Conservation (phyloP, 2,888 invertebrate species). For the Trachelus stipa region DNA sequence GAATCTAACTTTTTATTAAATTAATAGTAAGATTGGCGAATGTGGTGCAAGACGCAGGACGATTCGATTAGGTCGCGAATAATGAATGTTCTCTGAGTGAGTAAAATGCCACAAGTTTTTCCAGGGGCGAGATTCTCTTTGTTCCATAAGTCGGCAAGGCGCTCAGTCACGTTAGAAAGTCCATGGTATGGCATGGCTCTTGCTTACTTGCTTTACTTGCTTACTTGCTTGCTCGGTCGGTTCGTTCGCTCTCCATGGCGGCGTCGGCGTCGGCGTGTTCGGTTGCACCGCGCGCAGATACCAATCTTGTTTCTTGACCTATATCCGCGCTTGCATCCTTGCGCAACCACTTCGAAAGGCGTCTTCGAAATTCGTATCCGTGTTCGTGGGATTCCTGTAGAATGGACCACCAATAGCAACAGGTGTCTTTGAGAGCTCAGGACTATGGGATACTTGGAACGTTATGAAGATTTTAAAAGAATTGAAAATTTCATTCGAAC, state of each 20-base stretch:
- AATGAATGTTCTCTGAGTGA: neutral
- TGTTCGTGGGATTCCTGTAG: neutral
- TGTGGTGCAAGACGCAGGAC: too few relatives aligned
- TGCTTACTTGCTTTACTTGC: neutral
- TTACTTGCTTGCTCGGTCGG: slow-evolving; percentile 1
- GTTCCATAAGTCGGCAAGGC: slow-evolving; percentile 56
- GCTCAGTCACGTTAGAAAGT: slow-evolving; percentile 66
- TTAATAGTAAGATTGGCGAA: too few relatives aligned
- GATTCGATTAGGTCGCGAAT: too few relatives aligned
- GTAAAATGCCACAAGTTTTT: slow-evolving; percentile 35
- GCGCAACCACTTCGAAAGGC: slow-evolving; percentile 60
- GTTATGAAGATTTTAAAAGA: too few relatives aligned
- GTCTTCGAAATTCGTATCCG: slow-evolving; percentile 52
- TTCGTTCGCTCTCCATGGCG: slow-evolving; percentile 14
- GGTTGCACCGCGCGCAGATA: slow-evolving; percentile 57
- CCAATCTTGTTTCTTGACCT: slow-evolving; percentile 67
- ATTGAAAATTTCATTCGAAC: too few relatives aligned
- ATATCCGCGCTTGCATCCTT: slow-evolving; percentile 66
- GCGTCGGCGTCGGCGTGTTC: slow-evolving; percentile 29
- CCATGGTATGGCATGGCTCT: slow-evolving; percentile 26
- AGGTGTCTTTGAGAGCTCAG: too few relatives aligned
- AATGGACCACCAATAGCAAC: too few relatives aligned
- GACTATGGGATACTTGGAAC: too few relatives aligned
- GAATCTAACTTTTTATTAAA: too few relatives aligned
- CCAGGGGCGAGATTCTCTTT: slow-evolving; percentile 50